Evolutionary conservation across 2,113 vertebrate species (phyloP).

Genomic region (Galemys pyrenaicus): DNA sequence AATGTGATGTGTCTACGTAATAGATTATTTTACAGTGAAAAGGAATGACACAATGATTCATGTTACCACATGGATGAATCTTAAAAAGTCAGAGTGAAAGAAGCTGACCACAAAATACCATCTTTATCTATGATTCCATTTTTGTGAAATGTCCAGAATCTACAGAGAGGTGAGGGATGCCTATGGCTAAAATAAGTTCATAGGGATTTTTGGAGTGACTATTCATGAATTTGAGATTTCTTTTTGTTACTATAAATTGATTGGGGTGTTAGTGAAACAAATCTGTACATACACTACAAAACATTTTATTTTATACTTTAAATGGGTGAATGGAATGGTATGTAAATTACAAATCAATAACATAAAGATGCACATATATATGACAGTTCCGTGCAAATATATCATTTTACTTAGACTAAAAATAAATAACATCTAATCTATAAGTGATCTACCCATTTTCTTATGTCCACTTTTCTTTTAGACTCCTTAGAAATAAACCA

Average conservation of each 20-base stretch:
- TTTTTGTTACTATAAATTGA: not conserved
- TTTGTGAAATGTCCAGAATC: not conserved
- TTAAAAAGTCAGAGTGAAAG: not conserved
- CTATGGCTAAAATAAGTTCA: not conserved
- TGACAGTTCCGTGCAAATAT: not conserved
- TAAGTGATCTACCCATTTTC: not conserved
- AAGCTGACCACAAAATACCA: not conserved
- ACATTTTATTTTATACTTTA: not conserved
- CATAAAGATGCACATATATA: not conserved
- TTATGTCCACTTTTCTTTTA: not conserved
- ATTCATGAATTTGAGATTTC: not conserved
- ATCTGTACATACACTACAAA: not conserved
- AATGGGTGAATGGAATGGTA: not conserved
- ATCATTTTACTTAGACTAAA: not conserved
- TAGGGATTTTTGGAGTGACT: not conserved
- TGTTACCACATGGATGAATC: not conserved
- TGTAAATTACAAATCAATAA: not conserved
- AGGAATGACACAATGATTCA: not conserved
- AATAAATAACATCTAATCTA: not conserved
- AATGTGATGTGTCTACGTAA: not conserved
- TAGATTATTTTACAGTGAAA: not conserved
- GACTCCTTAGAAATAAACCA: not conserved
- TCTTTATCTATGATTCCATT: not conserved
- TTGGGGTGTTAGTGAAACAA: not conserved
- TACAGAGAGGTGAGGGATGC: not conserved